Percentiles rank a stretch among this genome's conserved stretches.
Conservation (phyloP, 2,797 vertebrate species). For the Hapalemur alaotrensis region DNA sequence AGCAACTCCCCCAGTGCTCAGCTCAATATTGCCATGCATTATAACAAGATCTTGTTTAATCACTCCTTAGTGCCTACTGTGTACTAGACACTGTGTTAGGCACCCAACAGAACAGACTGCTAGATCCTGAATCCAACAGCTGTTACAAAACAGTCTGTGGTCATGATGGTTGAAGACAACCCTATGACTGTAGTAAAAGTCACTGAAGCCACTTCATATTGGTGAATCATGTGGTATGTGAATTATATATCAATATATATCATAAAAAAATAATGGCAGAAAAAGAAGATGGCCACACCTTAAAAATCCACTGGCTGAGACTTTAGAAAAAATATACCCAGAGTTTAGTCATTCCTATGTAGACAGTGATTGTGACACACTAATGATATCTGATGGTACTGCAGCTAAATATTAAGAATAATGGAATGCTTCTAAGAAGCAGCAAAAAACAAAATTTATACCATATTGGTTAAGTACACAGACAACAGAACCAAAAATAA, state of each 20-base stretch:
- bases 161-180: neutral
- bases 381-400: neutral
- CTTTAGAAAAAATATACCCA: neutral
- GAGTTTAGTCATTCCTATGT: neutral
- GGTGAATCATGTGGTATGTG: neutral
- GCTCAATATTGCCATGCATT: neutral
- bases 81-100: neutral
- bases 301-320: neutral
- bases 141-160: neutral
- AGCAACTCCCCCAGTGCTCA: neutral
- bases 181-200: neutral
- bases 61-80: neutral
- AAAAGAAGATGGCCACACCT: neutral
- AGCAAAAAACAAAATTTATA: neutral
- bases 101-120: neutral
- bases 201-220: neutral
- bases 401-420: neutral
- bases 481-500: neutral
- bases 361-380: neutral
- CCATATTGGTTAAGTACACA: neutral
- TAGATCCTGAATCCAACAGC: neutral
- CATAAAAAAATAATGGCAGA: neutral
- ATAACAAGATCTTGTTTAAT: neutral
- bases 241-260: neutral
- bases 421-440: neutral